Conservation (phyloP, 2,113 vertebrate genomes). For the Trichomycterus rosablanca region DNA sequence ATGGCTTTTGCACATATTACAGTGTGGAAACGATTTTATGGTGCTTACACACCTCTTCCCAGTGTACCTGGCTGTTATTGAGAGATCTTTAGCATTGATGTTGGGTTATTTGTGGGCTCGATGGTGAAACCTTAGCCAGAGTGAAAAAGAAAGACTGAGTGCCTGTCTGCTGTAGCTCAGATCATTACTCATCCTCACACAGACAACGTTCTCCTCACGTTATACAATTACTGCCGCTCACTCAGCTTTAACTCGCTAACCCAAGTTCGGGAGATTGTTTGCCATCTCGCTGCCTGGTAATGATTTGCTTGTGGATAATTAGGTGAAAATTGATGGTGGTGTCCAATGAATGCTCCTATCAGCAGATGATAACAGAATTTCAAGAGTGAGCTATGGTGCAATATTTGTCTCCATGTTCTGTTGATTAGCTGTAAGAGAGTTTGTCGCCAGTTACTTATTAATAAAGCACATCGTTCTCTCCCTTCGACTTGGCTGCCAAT, state of each 20-base stretch:
- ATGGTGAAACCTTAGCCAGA: neutral
- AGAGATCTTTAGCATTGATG: neutral
- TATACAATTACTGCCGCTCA: conserved; percentile 6
- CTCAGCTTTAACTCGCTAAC: conserved; percentile 10
- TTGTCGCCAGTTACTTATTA: conserved; percentile 12
- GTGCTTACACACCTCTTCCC: neutral
- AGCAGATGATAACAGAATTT: conserved; percentile 15
- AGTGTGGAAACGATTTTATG: too few species aligned
- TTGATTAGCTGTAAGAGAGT: neutral
- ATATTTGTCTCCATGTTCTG: neutral
- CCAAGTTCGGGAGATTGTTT: conserved; percentile 12
- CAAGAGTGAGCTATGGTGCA: neutral
- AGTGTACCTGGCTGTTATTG: neutral
- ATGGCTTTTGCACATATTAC: too few species aligned
- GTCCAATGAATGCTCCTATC: neutral
- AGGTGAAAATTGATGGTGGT: conserved; percentile 15
- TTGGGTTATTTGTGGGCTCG: neutral
- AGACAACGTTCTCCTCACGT: neutral
- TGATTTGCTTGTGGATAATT: conserved; percentile 14
- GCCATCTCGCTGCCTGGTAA: conserved; percentile 5
- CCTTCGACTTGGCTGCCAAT: neutral
- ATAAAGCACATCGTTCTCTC: neutral
- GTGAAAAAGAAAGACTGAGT: neutral
- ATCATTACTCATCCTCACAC: conserved; percentile 7
- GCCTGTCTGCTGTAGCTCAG: neutral